Evolutionary conservation across 2,113 vertebrate species (phyloP).

Genomic region (Dasyprocta punctata): DNA sequence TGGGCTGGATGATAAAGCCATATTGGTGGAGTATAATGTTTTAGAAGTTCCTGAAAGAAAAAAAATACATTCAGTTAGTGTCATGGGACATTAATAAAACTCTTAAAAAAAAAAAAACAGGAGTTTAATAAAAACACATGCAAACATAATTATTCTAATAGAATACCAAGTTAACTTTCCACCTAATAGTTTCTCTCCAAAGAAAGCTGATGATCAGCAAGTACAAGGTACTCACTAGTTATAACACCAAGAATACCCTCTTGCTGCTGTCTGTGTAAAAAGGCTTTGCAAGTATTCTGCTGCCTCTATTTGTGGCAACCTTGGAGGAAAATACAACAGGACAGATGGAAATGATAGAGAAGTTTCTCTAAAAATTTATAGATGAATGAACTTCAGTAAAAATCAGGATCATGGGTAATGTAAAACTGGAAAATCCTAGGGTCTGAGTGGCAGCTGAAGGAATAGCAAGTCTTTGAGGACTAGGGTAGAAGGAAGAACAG

Average conservation of each 20-base stretch:
- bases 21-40: conserved; percentile 91
- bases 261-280: background rate
- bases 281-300: background rate
- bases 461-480: background rate
- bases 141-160: background rate
- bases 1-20: conserved; percentile 90
- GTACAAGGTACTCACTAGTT: background rate
- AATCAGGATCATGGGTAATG: background rate
- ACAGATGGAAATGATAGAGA: background rate
- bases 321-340: background rate
- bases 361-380: background rate
- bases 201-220: conserved; percentile 10
- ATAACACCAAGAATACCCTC: background rate
- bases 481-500: background rate
- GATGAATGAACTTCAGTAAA: background rate
- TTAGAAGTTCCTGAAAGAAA: conserved; percentile 89
- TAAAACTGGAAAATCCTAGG: background rate
- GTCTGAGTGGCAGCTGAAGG: background rate
- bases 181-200: background rate
- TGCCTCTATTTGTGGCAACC: background rate
- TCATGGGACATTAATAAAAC: conserved; percentile 18
- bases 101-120: conserved; percentile 6
- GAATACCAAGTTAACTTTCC: conserved; percentile 44
- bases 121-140: background rate
- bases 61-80: background rate